Evolutionary conservation across 2,888 invertebrate genomes (phyloP).

Genomic region (Himalopsyche kuldschensis): DNA sequence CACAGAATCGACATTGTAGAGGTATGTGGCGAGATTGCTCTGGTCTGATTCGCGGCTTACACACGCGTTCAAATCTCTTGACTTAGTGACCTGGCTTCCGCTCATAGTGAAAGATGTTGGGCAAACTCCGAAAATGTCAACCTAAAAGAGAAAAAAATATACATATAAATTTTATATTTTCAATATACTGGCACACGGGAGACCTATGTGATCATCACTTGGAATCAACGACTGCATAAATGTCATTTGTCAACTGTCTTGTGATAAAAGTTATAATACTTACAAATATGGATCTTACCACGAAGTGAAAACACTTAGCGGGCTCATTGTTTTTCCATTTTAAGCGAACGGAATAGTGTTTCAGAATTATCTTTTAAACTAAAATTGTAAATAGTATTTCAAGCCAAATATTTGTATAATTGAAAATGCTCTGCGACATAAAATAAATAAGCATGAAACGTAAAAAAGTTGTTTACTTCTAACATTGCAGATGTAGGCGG

Average conservation of each 20-base stretch:
- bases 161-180: too few relatives aligned
- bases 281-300: too few relatives aligned
- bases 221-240: background rate
- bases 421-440: too few relatives aligned
- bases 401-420: too few relatives aligned
- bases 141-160: constrained; percentile 45
- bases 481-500: too few relatives aligned
- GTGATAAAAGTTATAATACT: too few relatives aligned
- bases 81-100: constrained; percentile 64
- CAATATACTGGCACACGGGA: too few relatives aligned
- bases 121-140: constrained; percentile 83
- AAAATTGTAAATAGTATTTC: background rate
- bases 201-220: background rate
- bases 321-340: background rate
- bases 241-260: too few relatives aligned
- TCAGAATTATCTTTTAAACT: too few relatives aligned
- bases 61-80: constrained; percentile 72
- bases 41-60: constrained; percentile 71
- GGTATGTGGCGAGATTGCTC: constrained; percentile 60
- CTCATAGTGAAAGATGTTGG: constrained; percentile 69
- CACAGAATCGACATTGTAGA: constrained; percentile 59
- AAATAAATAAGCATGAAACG: too few relatives aligned
- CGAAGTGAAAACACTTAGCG: too few relatives aligned
- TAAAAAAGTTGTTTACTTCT: too few relatives aligned
- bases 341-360: background rate